Evolutionary conservation across 2,888 invertebrate species (phyloP).

Genomic region (Thereva nobilitata): DNA sequence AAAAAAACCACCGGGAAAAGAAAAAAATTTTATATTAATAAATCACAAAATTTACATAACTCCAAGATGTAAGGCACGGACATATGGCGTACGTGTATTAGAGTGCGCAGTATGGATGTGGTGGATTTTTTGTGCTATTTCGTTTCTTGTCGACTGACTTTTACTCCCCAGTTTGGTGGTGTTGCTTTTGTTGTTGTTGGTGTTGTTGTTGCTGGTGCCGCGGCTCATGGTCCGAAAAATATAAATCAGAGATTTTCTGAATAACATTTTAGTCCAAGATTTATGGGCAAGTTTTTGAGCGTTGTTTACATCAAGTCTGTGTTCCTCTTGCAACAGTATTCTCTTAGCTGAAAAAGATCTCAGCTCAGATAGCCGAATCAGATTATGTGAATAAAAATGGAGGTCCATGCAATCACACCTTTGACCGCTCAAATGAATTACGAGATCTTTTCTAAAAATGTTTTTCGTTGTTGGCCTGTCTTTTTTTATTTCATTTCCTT

Average conservation of each 20-base stretch:
- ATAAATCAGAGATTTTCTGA: conserved; percentile 47
- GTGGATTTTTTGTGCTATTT: neutral
- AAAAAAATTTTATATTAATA: conserved; percentile 39
- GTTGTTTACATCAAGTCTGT: conserved; percentile 44
- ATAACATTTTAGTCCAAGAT: conserved; percentile 45
- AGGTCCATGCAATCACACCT: conserved; percentile 42
- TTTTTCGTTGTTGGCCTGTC: conserved; percentile 9
- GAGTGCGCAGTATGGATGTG: conserved; percentile 4
- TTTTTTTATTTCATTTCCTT: conserved; percentile 4
- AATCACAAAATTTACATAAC: conserved; percentile 45
- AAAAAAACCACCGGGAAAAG: conserved; percentile 9
- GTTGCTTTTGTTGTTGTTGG: too few species aligned
- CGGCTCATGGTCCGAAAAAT: conserved; percentile 21
- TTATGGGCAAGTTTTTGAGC: conserved; percentile 45
- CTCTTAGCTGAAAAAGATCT: conserved; percentile 34
- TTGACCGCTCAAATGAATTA: conserved; percentile 42
- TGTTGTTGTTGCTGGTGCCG: too few species aligned
- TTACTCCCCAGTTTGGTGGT: neutral
- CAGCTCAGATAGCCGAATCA: conserved; percentile 35
- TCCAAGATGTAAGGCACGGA: conserved; percentile 39
- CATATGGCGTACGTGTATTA: conserved; percentile 16
- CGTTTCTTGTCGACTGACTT: neutral
- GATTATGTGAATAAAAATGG: conserved; percentile 38
- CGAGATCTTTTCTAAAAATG: conserved; percentile 39
- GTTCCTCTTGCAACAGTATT: conserved; percentile 29